Evolutionary conservation across 2,797 vertebrate species (phyloP).

Genomic region (Antennarius maculatus): DNA sequence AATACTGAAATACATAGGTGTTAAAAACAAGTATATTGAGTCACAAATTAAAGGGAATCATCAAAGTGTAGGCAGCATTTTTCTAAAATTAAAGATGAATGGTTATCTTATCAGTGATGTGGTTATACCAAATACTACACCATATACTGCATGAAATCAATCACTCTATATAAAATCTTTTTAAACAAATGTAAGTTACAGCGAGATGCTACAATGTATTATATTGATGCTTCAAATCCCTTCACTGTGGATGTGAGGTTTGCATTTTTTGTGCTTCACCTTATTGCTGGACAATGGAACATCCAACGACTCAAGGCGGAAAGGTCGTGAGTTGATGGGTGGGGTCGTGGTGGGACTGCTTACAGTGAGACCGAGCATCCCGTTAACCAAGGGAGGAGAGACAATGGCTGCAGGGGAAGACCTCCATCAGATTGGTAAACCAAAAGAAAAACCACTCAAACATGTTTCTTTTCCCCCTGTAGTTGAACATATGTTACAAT

Average conservation of each 20-base stretch:
- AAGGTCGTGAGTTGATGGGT: constrained; percentile 76
- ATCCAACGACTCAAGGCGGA: constrained; percentile 86
- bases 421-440: constrained; percentile 8
- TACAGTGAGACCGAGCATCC: constrained; percentile 57
- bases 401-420: constrained; percentile 68
- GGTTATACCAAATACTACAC: not conserved
- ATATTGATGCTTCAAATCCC: constrained; percentile 53
- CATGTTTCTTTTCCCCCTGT: too few species aligned
- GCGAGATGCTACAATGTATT: not conserved
- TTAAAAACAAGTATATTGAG: not conserved
- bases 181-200: constrained; percentile 2
- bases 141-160: not conserved
- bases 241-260: constrained; percentile 61
- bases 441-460: not conserved
- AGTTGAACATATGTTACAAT: too few species aligned
- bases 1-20: constrained; percentile 1
- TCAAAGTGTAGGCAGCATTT: constrained; percentile 14
- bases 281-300: constrained; percentile 68
- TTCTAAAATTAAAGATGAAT: constrained; percentile 12
- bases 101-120: not conserved
- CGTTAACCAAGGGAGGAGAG: constrained; percentile 63
- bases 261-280: constrained; percentile 85
- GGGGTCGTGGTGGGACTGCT: constrained; percentile 54
- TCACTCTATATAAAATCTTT: not conserved
- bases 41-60: not conserved